phyloP scores from a whole-genome alignment of 2,797 vertebrate genomes.

The Lutjanus campechanus region DNA sequence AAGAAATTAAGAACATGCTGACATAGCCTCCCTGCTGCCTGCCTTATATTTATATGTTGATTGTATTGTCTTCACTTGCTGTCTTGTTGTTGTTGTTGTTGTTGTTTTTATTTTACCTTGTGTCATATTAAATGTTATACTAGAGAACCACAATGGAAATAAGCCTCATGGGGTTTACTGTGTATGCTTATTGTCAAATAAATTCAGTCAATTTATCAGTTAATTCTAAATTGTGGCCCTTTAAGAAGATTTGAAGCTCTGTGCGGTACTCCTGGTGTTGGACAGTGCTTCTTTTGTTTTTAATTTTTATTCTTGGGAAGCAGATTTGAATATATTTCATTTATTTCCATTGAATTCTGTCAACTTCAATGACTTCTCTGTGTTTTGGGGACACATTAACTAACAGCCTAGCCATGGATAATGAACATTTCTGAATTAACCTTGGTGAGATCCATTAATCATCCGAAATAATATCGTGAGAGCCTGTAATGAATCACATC shows the following conservation, averaged over 20 bases:
- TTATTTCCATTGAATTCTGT: slow-evolving; percentile 55
- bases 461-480: slow-evolving; percentile 58
- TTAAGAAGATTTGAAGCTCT: neutral
- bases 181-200: too few species aligned
- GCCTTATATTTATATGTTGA: neutral
- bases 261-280: neutral
- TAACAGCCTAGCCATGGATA: slow-evolving; percentile 53
- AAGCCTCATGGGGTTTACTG: too few species aligned
- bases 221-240: too few species aligned
- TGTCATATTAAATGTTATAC: too few species aligned
- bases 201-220: too few species aligned
- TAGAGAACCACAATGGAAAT: too few species aligned
- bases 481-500: slow-evolving; percentile 79
- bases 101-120: too few species aligned
- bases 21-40: too few species aligned
- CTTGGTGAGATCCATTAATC: slow-evolving; percentile 75
- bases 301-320: slow-evolving; percentile 3
- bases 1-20: too few species aligned
- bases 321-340: slow-evolving; percentile 35
- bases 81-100: neutral
- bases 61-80: too few species aligned
- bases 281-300: slow-evolving; percentile 5
- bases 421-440: slow-evolving; percentile 77
- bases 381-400: slow-evolving; percentile 69
- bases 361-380: slow-evolving; percentile 62